Evolutionary conservation across 2,797 vertebrate genomes (phyloP), one percentile per base, ranked within the genome.

Genomic region (Psittacula echo): DNA sequence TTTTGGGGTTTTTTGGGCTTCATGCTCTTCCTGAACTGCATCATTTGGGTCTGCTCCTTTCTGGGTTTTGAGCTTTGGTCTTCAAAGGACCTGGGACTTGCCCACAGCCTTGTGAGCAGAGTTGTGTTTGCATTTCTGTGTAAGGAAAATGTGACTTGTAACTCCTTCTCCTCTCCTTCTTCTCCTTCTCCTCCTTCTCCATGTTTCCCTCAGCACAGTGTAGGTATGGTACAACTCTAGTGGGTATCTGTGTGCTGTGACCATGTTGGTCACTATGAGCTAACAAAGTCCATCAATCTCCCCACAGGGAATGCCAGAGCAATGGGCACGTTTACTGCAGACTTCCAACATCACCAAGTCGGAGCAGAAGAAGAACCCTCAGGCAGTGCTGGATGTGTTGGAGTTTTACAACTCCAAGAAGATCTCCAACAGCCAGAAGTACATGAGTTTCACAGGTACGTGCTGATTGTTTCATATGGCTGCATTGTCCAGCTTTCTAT

Each of bases 321-420:
- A 99, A 72, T 99, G 99, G 99, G 99, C 99, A 0, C 98, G 99
- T 14, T 97, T 99, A 65, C 98, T 99, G 70, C 99, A 99, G 97
- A 99, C 99, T 2, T 99, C 99, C 95, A 99, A 99, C 97, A 99
- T 99, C 98, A 99, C 99, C 67, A 99, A 99, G 90, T 98, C 98
- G 3, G 99, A 99, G 97, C 99, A 99, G 97, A 99, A 99, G 98
- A 99, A 99, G 97, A 99, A 99, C 60, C 99, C 99, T 3, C 99
- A 99, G 97, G 99, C 98, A 2, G 99, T 99, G 44, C 97, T 99
- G n/a, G 99, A 99, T 0, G 99, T 99, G 4, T 95, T 99, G 64
- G 99, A 99, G 95, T 99, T 99, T 97, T 99, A 99, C 79, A 99
- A 99, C 96, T 99, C 99, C 10, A 99, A 99, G 95, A 99, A 99